phyloP scores from a whole-genome alignment of 1,140 invertebrate genomes.

The Rhopalosiphum maidis region DNA sequence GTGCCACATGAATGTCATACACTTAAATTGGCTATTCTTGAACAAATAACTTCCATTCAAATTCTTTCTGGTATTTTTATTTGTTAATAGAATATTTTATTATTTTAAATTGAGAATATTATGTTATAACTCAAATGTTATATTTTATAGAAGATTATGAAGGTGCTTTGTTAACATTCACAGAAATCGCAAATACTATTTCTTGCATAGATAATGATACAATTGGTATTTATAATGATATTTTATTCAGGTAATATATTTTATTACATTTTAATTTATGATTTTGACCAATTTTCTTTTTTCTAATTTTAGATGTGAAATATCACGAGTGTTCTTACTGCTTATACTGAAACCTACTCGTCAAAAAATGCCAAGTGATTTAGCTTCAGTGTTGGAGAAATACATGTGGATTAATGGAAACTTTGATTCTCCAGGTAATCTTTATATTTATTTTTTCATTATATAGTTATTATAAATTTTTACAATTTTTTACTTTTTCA shows the following conservation, averaged over 20 bases:
- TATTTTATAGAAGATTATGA: constrained; percentile 44
- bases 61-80: constrained; percentile 43
- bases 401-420: constrained; percentile 55
- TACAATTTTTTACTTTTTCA: neutral
- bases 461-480: neutral
- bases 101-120: neutral
- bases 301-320: constrained; percentile 36
- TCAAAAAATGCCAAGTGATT: constrained; percentile 54
- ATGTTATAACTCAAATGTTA: neutral
- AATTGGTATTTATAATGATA: constrained; percentile 40
- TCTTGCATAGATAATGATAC: neutral
- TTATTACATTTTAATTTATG: neutral
- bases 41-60: constrained; percentile 52
- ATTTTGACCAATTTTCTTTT: neutral
- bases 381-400: constrained; percentile 48
- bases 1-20: constrained; percentile 38
- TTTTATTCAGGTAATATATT: constrained; percentile 43
- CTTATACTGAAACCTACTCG: constrained; percentile 54
- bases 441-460: neutral
- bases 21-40: constrained; percentile 47
- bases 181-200: constrained; percentile 47
- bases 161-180: constrained; percentile 50
- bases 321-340: constrained; percentile 47
- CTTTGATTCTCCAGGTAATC: constrained; percentile 52
- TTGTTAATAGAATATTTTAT: neutral